Evolutionary conservation across 2,888 invertebrate species (phyloP), one percentile per base, ranked within the genome.

Genomic region (Megastigmus dorsalis): DNA sequence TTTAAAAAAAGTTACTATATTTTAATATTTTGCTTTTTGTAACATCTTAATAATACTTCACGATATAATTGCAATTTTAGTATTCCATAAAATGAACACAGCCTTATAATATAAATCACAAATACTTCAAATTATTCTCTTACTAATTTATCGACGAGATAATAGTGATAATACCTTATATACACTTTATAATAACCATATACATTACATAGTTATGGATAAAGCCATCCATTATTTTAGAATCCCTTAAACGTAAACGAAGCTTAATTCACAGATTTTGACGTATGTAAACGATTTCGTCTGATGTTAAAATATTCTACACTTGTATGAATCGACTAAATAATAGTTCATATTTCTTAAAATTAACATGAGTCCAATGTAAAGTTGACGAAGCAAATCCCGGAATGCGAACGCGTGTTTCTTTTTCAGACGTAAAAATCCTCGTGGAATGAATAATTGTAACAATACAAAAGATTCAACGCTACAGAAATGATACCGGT

Each of bases 61-160:
- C 73, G 50, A 70, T 76, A 76, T 76, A 76, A 74, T 74, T 74
- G 50, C 63, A 66, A 57, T 74, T 55, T 74, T 28, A 66, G 55
- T 57, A 74, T 74, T 74, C 55, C 60, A 73, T 59, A 50, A 73
- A 70, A 57, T 67, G 73, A 76, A 76, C 74, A 76, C 76, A 76
- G 76, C 70, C 76, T 70, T 76, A 76, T 70, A 73, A 76, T 60
- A 67, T 55, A 76, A 69, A 76, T 76, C 76, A 76, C 70, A 76
- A 76, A 70, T 57, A 76, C 5, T 73, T 69, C 20, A 76, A 72
- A 72, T 76, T 36, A 73, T 72, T 65, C 23, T 73, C 41, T 68
- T 62, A 48, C 57, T 50, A 63, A 66, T 59, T 65, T 45, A 45
- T 72, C 73, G 73, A 54, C 66, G 68, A 66, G 28, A 45, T 69